Evolutionary conservation across 2,113 vertebrate species (phyloP).

Genomic region (Muntiacus muntjak): DNA sequence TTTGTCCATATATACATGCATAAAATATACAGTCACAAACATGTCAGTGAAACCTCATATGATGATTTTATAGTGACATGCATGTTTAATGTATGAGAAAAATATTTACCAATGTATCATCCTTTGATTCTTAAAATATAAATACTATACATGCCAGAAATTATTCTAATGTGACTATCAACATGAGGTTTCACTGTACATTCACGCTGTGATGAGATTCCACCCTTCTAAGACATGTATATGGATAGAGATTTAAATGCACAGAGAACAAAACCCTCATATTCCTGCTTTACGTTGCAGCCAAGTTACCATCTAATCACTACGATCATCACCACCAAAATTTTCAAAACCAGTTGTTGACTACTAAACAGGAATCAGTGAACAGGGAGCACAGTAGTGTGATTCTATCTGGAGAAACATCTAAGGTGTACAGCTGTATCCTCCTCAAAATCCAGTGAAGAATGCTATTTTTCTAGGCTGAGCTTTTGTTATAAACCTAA

Average conservation of each 20-base stretch:
- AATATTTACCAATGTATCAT: constrained; percentile 43
- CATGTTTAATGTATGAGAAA: constrained; percentile 64
- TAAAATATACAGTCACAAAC: constrained; percentile 22
- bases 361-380: constrained; percentile 76
- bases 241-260: constrained; percentile 44
- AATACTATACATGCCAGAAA: constrained; percentile 50
- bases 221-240: constrained; percentile 46
- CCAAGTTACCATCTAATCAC: constrained; percentile 69
- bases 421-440: constrained; percentile 84
- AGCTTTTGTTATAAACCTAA: constrained; percentile 86
- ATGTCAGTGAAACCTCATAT: constrained; percentile 61
- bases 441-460: constrained; percentile 85
- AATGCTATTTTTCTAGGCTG: constrained; percentile 90
- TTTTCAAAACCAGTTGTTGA: constrained; percentile 76
- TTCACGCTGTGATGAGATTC: background rate
- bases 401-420: constrained; percentile 79
- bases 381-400: constrained; percentile 81
- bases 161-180: constrained; percentile 36
- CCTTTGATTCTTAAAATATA: constrained; percentile 69
- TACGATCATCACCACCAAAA: constrained; percentile 62
- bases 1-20: constrained; percentile 61
- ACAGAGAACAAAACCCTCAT: constrained; percentile 65
- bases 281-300: constrained; percentile 74
- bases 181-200: constrained; percentile 61
- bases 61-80: constrained; percentile 59